A percentile compares a stretch with the other conserved stretches of the same genome.
These are phyloP conservation scores for Mormyrus proboscirostris DNA, from an alignment of 2,797 vertebrate species.

Conservation along the genomic window DNA sequence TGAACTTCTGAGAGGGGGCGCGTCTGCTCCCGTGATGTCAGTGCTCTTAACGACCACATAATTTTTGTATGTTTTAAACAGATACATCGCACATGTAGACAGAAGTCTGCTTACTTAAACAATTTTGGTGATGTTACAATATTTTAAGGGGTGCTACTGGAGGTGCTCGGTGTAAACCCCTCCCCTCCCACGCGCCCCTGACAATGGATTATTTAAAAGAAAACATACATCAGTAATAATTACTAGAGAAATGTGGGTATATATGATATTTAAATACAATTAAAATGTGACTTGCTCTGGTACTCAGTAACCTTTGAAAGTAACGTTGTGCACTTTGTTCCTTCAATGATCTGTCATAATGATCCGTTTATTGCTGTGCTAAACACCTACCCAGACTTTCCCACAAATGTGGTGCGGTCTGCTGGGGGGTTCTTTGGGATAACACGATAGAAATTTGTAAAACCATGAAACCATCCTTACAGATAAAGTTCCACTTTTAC, in stretches of 20 bases:
- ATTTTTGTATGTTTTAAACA: not conserved
- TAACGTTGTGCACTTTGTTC: not conserved
- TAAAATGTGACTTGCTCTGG: not conserved
- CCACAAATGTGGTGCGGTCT: not conserved
- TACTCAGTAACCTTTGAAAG: not conserved
- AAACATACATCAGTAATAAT: not conserved
- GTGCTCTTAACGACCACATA: not conserved
- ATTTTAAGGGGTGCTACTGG: not conserved
- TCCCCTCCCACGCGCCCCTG: not conserved
- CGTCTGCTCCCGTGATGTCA: not conserved
- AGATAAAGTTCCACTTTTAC: not conserved
- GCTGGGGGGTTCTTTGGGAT: not conserved
- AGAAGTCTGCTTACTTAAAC: not conserved
- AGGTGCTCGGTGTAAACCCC: not conserved
- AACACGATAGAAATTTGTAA: not conserved
- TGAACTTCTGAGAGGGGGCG: not conserved
- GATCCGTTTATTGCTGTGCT: not conserved
- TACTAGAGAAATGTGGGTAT: not conserved
- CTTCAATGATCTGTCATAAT: not conserved
- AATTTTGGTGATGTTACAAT: not conserved
- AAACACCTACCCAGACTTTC: not conserved
- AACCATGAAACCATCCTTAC: not conserved
- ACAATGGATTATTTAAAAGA: not conserved
- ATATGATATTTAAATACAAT: not conserved
- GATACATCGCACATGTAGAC: not conserved